Base-by-base conservation (phyloP, 2,113 vertebrate genomes). In the Corynorhinus townsendii region DNA sequence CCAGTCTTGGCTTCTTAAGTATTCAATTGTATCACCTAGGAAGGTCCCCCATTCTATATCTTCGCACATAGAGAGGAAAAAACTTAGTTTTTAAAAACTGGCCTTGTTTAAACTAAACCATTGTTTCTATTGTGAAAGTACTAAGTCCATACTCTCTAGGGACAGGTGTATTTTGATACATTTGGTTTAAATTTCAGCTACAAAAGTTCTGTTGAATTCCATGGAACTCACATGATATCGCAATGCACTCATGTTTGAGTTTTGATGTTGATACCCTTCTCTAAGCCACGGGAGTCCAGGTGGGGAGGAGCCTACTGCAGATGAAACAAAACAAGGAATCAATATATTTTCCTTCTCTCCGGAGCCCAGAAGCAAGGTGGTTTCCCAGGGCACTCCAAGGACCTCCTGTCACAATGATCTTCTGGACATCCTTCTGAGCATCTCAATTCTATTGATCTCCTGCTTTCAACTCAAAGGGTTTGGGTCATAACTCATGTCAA, bases 141-240 rank as follows among this genome's bases (percentile, higher is more conserved):
- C 19, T 9, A 86, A 86, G 72, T 62, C 76, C 40, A 17, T 56
- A 87, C 24, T 85, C 45, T 93, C 33, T 68, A 71, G 35, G 35
- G 38, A 73, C 12, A 68, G 71, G 19, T 90, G 73, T 79, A 77
- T 80, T 96, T 89, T 66, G 80, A 95, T 52, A 94, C n/a, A 66
- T 86, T 94, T 82, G 69, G 40, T 89, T 90, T 91, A 69, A 87
- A 54, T 93, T 82, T 90, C 87, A 93, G 49, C 59, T 76, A 45
- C 8, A 73, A 77, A 88, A 80, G 54, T 79, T 28, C 64, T 89
- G 7, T 71, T 89, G 73, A 71, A 91, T 91, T 75, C 72, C 54
- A 71, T 30, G 59, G 75, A 47, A 28, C 71, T 95, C 35, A 33
- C 71, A 17, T 71, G 11, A 19, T 59, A 11, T 40, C 15, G 2